Evolutionary conservation across 2,888 invertebrate genomes (phyloP).

Genomic region (Syrphus vitripennis): DNA sequence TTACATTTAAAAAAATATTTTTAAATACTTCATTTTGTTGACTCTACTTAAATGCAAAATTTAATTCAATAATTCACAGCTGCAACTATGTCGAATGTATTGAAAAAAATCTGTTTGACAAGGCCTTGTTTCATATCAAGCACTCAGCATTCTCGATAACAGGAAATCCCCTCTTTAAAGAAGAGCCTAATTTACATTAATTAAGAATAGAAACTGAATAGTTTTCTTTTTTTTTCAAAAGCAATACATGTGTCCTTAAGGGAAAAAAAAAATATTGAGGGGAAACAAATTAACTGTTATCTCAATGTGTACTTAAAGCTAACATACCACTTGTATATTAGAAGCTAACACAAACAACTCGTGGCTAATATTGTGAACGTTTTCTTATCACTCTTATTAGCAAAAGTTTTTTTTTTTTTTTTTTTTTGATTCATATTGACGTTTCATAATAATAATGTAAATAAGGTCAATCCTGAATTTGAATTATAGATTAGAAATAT

Average conservation of each 20-base stretch:
- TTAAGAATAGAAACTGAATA: too few relatives aligned
- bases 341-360: conserved; percentile 29
- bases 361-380: conserved; percentile 38
- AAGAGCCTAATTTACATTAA: too few relatives aligned
- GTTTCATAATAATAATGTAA: conserved; percentile 37
- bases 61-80: too few relatives aligned
- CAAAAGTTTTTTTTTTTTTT: too few relatives aligned
- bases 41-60: too few relatives aligned
- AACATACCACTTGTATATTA: not conserved
- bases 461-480: conserved; percentile 38
- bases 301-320: not conserved
- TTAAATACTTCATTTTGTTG: too few relatives aligned
- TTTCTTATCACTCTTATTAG: conserved; percentile 27
- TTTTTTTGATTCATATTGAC: conserved; percentile 41
- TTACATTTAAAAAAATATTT: too few relatives aligned
- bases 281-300: conserved; percentile 24
- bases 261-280: not conserved
- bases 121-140: too few relatives aligned
- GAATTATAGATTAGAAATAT: not conserved
- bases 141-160: too few relatives aligned
- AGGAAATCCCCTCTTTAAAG: too few relatives aligned
- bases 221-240: not conserved
- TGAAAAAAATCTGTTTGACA: too few relatives aligned
- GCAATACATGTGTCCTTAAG: not conserved
- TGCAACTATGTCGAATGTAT: too few relatives aligned